phyloP scores from a whole-genome alignment of 2,888 invertebrate species.

The Cephus nigrinus region DNA sequence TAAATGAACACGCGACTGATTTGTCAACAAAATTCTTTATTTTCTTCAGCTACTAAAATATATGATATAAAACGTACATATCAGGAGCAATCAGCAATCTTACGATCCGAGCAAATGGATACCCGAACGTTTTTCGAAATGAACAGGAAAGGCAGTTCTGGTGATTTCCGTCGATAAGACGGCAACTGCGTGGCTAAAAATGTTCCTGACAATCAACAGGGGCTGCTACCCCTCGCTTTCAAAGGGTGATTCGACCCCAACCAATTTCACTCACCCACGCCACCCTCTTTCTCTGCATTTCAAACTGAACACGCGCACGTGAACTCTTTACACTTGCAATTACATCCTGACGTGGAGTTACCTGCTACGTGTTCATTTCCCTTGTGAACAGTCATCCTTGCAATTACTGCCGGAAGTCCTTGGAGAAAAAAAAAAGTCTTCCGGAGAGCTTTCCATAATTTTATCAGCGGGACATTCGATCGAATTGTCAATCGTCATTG shows the following conservation, averaged over 20 bases:
- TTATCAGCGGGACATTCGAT: neutral
- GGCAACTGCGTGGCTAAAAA: neutral
- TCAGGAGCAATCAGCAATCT: neutral
- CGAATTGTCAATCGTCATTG: neutral
- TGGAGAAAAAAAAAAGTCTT: neutral
- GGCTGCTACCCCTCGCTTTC: neutral
- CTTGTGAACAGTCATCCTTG: neutral
- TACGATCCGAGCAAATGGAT: neutral
- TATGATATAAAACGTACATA: neutral
- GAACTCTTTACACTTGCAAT: neutral
- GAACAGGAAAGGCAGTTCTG: neutral
- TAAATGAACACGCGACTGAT: neutral
- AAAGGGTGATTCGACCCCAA: conserved; percentile 10
- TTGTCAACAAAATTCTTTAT: neutral
- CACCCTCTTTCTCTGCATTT: neutral
- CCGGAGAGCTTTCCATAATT: neutral
- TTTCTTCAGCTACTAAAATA: neutral
- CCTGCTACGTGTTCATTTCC: neutral
- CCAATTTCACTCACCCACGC: neutral
- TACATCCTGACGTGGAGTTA: neutral
- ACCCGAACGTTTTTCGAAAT: neutral
- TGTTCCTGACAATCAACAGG: neutral
- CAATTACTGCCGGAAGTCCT: neutral
- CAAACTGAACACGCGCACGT: neutral
- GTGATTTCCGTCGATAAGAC: neutral